These are phyloP conservation scores for Agrotis ipsilon DNA, from an alignment of 2,888 invertebrate species.

Conservation along the genomic window DNA sequence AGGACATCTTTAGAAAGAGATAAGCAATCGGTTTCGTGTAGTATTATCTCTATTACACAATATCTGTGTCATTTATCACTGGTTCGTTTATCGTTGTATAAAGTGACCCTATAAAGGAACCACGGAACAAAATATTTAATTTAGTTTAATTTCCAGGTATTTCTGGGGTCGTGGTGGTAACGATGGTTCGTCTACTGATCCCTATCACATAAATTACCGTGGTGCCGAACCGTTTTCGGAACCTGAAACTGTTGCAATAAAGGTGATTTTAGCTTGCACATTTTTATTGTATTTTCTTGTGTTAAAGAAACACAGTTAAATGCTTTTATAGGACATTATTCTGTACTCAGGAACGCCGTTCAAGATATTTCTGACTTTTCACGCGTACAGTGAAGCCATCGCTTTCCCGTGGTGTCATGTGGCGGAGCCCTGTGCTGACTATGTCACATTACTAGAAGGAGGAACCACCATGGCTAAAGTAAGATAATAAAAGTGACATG, in stretches of 20 bases:
- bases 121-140: neutral
- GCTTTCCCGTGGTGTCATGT: conserved; percentile 87
- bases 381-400: conserved; percentile 85
- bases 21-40: no score
- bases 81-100: no score
- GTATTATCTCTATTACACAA: no score
- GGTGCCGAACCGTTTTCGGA: conserved; percentile 84
- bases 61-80: no score
- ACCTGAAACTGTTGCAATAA: conserved; percentile 83
- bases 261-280: conserved; percentile 70
- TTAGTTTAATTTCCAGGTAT: conserved; percentile 73
- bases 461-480: conserved; percentile 86
- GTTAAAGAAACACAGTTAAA: conserved; percentile 12
- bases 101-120: no score
- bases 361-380: conserved; percentile 85
- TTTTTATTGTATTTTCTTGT: neutral
- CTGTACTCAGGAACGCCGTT: conserved; percentile 84
- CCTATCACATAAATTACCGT: conserved; percentile 81
- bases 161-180: conserved; percentile 75
- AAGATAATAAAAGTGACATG: no score
- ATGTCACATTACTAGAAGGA: conserved; percentile 85
- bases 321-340: conserved; percentile 82
- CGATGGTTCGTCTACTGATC: conserved; percentile 75
- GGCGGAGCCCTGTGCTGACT: conserved; percentile 84
- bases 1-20: no score